Evolutionary conservation across 2,113 vertebrate genomes (phyloP), one percentile per base, ranked within the genome.

Genomic region (Talpa occidentalis): DNA sequence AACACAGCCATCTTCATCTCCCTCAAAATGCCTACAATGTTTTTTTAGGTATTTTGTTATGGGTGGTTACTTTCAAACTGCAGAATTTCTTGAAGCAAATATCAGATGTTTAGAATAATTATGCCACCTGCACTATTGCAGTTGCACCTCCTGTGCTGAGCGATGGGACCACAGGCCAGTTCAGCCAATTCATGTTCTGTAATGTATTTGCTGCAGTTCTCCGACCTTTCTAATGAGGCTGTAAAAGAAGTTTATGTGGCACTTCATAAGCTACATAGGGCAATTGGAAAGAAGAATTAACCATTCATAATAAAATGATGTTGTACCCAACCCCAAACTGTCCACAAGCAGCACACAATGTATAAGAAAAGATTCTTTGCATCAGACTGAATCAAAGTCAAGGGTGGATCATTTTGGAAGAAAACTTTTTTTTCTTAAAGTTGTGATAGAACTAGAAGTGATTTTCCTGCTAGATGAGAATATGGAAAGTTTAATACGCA

Each of bases 231-330:
- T 64, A 92, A 90, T 3, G 16, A 93, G 88, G 37, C 22, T 85
- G 24, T 84, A 88, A 95, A 90, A 66, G 32, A 87, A 72, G 60
- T 94, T 92, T 94, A 70, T 90, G 40, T 90, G 88, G 76, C 54
- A 88, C 42, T 88, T 89, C 47, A 69, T 90, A 88, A n/a, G 35
- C 47, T 88, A 49, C 19, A 42, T 28, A 35, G 52, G 12, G 70
- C 79, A 79, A 80, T 2, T 70, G 64, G 78, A 89, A 94, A 62
- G 56, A 91, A 95, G 60, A 91, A 90, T 87, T 70, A 86, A 42
- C 14, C n/a, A 83, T 47, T 77, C 54, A 10, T 59, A 80, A 90
- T 60, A 30, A 91, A 83, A 67, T 35, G 56, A 73, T 56, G 8
- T 32, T 77, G 32, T 15, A 30, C 32, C 7, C 37, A 59, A 78